phyloP scores from a whole-genome alignment of 2,797 vertebrate genomes.

The Borostomias antarcticus region DNA sequence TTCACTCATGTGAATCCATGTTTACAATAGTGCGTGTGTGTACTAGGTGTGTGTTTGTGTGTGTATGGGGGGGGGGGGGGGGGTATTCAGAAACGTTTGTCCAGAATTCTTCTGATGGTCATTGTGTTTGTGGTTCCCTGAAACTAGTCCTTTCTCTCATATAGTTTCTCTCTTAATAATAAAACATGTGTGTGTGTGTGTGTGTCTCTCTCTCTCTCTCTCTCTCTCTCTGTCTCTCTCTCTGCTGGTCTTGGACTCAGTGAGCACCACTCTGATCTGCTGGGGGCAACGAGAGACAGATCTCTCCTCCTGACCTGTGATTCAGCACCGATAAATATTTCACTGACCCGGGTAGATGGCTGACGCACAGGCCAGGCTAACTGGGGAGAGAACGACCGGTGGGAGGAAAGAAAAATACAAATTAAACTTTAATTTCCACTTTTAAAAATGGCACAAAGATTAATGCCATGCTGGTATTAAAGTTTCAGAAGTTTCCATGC shows the following conservation, averaged over 20 bases:
- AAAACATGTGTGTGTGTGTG: too few species aligned
- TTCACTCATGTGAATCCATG: too few species aligned
- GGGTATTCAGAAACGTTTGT: too few species aligned
- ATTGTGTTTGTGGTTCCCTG: neutral
- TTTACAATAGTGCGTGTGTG: too few species aligned
- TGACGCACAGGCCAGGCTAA: neutral
- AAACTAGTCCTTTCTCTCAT: too few species aligned
- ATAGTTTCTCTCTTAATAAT: neutral
- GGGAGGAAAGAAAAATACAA: conserved; percentile 6
- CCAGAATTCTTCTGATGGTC: neutral
- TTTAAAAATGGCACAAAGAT: conserved; percentile 64
- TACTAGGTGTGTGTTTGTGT: neutral
- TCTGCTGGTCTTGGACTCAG: conserved; percentile 27
- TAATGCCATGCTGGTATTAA: conserved; percentile 52
- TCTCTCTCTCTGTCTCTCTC: conserved; percentile 14
- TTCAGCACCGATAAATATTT: conserved; percentile 74
- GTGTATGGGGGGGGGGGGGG: conserved; percentile 8
- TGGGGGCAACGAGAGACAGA: conserved; percentile 16
- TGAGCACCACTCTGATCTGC: conserved; percentile 15
- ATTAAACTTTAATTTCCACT: conserved; percentile 70
- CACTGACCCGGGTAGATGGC: conserved; percentile 31
- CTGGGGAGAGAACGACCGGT: neutral
- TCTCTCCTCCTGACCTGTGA: conserved; percentile 57
- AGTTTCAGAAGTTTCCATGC: conserved; percentile 12
- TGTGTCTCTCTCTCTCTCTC: neutral